Evolutionary conservation across 2,888 invertebrate genomes (phyloP).

Genomic region (Acanthococcus lagerstroemiae): DNA sequence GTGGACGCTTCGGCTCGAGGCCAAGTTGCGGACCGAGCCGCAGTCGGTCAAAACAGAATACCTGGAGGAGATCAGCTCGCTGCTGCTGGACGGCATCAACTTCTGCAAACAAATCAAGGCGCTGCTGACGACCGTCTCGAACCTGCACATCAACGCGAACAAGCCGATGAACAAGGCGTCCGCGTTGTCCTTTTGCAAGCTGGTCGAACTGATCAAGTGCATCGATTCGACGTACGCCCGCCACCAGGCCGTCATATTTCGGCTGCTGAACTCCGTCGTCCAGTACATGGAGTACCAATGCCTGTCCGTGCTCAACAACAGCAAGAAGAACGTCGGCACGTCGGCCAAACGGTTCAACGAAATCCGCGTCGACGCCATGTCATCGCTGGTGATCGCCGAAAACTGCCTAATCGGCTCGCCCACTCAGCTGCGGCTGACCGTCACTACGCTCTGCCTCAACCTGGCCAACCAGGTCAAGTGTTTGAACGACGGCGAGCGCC

Average conservation of each 20-base stretch:
- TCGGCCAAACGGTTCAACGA: constrained; percentile 45
- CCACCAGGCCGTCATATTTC: constrained; percentile 58
- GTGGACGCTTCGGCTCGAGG: constrained; percentile 56
- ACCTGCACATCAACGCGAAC: constrained; percentile 58
- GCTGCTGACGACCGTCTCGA: constrained; percentile 51
- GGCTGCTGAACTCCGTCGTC: constrained; percentile 61
- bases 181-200: constrained; percentile 42
- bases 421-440: constrained; percentile 36
- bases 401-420: constrained; percentile 52
- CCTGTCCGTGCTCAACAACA: neutral
- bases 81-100: constrained; percentile 51
- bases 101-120: constrained; percentile 56
- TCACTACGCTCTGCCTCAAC: constrained; percentile 6
- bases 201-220: constrained; percentile 70
- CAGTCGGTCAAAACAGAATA: constrained; percentile 46
- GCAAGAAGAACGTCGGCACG: neutral
- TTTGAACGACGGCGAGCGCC: constrained; percentile 4
- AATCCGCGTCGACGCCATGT: constrained; percentile 58
- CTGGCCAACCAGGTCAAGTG: constrained; percentile 10
- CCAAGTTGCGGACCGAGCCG: constrained; percentile 41
- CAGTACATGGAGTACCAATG: constrained; percentile 50
- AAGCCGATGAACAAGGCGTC: constrained; percentile 68
- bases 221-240: constrained; percentile 60
- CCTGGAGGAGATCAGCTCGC: constrained; percentile 45
- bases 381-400: constrained; percentile 64